Evolutionary conservation across 2,888 invertebrate species (phyloP).

Genomic region (Melipona beecheii): DNA sequence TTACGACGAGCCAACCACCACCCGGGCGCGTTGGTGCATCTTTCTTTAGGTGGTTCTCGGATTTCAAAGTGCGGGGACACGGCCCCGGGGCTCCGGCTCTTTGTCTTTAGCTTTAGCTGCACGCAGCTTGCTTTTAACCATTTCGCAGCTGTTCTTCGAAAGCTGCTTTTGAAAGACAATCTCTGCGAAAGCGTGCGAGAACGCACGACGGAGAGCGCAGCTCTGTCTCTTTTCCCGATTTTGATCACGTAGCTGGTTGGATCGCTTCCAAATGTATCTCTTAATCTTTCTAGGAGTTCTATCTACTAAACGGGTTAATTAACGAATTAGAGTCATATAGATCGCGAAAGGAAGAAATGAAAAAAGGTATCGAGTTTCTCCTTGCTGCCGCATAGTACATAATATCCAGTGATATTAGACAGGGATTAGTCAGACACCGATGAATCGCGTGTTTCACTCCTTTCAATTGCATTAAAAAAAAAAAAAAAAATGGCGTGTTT

Average conservation of each 20-base stretch:
- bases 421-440: background rate
- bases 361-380: background rate
- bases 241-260: conserved; percentile 14
- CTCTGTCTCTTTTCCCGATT: conserved; percentile 1
- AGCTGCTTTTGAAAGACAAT: background rate
- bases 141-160: background rate
- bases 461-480: background rate
- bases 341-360: background rate
- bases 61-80: conserved; percentile 21
- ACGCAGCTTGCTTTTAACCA: background rate
- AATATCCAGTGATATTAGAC: background rate
- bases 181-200: background rate
- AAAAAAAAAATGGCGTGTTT: too few relatives aligned
- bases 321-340: background rate
- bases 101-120: conserved; percentile 6
- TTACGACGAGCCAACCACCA: conserved; percentile 23
- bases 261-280: conserved; percentile 3
- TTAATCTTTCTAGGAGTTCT: background rate
- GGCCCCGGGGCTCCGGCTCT: background rate
- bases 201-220: background rate
- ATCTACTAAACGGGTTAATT: conserved; percentile 14
- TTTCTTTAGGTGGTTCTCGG: conserved; percentile 10
- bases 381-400: background rate
- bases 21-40: background rate
- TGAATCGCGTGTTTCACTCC: background rate